Evolutionary conservation across 2,888 invertebrate genomes (phyloP).

Genomic region (Eilema sororculum): DNA sequence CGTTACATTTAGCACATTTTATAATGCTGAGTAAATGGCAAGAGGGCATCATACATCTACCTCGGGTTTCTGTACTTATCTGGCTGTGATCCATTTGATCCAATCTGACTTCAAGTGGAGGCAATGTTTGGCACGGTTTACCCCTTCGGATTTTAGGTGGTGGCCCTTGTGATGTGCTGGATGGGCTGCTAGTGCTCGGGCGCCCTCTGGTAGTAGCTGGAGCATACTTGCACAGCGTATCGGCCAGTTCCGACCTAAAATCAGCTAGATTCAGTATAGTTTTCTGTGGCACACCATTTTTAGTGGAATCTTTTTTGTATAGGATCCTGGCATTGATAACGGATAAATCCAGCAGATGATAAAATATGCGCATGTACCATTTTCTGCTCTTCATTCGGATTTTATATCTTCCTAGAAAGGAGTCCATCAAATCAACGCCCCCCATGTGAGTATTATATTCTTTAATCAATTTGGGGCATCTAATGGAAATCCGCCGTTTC

Average conservation of each 20-base stretch:
- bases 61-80: conserved; percentile 44
- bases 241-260: conserved; percentile 35
- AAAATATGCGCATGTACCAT: too few species aligned
- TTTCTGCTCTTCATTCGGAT: too few species aligned
- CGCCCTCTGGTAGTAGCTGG: conserved; percentile 40
- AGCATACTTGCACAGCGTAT: conserved; percentile 15
- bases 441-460: conserved; percentile 32
- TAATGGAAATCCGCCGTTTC: not conserved
- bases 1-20: too few species aligned
- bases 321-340: conserved; percentile 14
- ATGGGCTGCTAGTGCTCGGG: conserved; percentile 42
- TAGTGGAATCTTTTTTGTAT: conserved; percentile 30
- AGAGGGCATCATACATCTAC: conserved; percentile 24
- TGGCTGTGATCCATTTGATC: conserved; percentile 42
- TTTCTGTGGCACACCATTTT: conserved; percentile 29
- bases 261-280: conserved; percentile 38
- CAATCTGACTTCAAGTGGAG: conserved; percentile 44
- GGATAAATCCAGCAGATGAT: not conserved
- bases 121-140: conserved; percentile 42
- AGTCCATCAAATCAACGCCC: conserved; percentile 14
- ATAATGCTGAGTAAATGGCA: not conserved
- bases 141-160: conserved; percentile 42
- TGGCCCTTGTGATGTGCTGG: conserved; percentile 26
- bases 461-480: conserved; percentile 28
- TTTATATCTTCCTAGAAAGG: too few species aligned